phyloP scores from a whole-genome alignment of 37 sponge, comb jelly and placozoan species.

The Mnemiopsis leidyi region DNA sequence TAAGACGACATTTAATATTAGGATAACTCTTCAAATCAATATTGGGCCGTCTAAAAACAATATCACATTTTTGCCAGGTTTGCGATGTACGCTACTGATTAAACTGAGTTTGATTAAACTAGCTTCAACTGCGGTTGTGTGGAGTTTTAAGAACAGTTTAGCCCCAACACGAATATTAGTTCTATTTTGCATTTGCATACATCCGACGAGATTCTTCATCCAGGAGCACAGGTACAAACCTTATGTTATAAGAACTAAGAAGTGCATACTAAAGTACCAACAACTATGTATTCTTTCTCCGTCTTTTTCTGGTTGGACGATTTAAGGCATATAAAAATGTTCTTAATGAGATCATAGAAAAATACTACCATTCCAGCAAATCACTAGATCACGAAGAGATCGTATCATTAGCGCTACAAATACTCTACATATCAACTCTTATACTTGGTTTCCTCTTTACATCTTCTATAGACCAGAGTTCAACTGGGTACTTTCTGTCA shows the following conservation, averaged over 20 bases:
- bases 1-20: no score
- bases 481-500: not conserved
- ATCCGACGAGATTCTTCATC: not conserved
- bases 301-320: no score
- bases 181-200: not conserved
- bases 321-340: no score
- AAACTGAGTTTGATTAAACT: not conserved
- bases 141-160: not conserved
- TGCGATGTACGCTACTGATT: not conserved
- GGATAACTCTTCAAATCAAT: no score
- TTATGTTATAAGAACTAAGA: no score
- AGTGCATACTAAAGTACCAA: no score
- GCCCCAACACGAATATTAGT: not conserved
- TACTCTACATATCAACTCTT: not conserved
- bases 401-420: not conserved
- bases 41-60: no score
- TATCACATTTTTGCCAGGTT: not conserved
- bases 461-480: not conserved
- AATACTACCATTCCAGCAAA: not conserved
- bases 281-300: no score
- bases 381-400: not conserved
- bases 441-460: not conserved
- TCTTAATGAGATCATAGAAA: no score
- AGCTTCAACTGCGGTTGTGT: not conserved
- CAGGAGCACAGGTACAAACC: not conserved